These are phyloP conservation scores for Meriones psammophilus DNA, from an alignment of 2,797 vertebrate species.

Conservation along the genomic window DNA sequence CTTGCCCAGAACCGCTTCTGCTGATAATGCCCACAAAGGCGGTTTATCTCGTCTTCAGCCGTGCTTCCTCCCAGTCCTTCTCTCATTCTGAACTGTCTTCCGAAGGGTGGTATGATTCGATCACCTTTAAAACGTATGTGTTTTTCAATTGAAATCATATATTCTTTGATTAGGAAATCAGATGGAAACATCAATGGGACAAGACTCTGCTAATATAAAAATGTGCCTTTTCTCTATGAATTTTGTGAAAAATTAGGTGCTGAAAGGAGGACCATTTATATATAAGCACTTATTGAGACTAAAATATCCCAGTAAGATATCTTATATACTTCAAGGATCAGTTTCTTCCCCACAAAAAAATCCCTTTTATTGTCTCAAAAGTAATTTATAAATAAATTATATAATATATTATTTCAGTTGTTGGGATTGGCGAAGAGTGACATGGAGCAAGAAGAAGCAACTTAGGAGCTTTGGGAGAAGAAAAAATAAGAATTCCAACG, in stretches of 20 bases:
- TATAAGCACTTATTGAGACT: conserved; percentile 14
- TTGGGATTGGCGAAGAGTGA: neutral
- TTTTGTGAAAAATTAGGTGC: conserved; percentile 56
- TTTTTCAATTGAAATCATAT: conserved; percentile 47
- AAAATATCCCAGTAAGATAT: neutral
- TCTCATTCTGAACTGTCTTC: conserved; percentile 60
- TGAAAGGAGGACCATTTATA: conserved; percentile 48
- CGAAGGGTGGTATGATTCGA: conserved; percentile 38
- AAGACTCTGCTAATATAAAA: conserved; percentile 61
- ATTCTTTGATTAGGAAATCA: conserved; percentile 53
- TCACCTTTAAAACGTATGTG: conserved; percentile 28
- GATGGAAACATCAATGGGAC: conserved; percentile 50
- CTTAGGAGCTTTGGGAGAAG: neutral
- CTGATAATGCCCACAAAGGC: conserved; percentile 40
- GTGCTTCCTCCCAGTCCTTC: conserved; percentile 54
- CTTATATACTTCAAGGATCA: neutral
- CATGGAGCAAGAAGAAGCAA: neutral
- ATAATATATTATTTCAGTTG: neutral
- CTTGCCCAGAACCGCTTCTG: conserved; percentile 49
- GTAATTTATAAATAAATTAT: conserved; percentile 10
- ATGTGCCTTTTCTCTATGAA: conserved; percentile 54
- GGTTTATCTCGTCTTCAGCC: conserved; percentile 70
- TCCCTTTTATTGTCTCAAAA: conserved; percentile 8
- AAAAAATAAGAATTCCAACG: neutral
- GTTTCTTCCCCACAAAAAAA: neutral